A percentile compares a stretch with the other conserved stretches of the same genome.
Conservation (phyloP, 2,888 invertebrate species). For the Dicyrtoma fusca region DNA sequence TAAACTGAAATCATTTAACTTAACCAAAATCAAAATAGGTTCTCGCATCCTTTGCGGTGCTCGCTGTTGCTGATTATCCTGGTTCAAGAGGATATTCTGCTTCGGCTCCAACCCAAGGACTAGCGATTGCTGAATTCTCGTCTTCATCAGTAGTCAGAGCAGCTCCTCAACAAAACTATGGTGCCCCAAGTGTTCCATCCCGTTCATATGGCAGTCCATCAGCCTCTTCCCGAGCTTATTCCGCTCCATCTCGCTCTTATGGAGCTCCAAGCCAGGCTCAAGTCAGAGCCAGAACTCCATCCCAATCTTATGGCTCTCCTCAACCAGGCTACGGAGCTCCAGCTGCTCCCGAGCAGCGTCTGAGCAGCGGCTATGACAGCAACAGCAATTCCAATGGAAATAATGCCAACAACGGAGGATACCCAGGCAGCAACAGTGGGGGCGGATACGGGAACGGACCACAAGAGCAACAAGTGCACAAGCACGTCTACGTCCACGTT, state of each 20-base stretch:
- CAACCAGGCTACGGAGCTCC: not conserved
- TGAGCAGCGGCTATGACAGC: not conserved
- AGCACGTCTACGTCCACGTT: slow-evolving; percentile 78
- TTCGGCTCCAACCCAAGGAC: slow-evolving; percentile 3
- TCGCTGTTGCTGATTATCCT: slow-evolving; percentile 57
- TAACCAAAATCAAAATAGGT: slow-evolving; percentile 56
- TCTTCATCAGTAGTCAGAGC: slow-evolving; percentile 8
- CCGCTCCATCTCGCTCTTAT: slow-evolving; percentile 29
- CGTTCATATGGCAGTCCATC: slow-evolving; percentile 19
- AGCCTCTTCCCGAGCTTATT: not conserved
- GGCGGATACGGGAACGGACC: slow-evolving; percentile 24
- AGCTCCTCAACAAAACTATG: slow-evolving; percentile 17
- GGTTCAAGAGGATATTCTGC: slow-evolving; percentile 16
- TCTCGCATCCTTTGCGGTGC: slow-evolving; percentile 57
- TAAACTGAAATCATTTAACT: no score
- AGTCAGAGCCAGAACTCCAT: not conserved
- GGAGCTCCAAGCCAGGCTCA: slow-evolving; percentile 47
- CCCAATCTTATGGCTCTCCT: slow-evolving; percentile 24
- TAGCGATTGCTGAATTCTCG: slow-evolving; percentile 33
- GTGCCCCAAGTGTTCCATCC: slow-evolving; percentile 19
- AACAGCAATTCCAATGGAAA: not conserved
- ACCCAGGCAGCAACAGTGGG: slow-evolving; percentile 1
- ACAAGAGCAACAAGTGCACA: slow-evolving; percentile 33
- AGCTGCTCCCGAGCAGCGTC: not conserved
- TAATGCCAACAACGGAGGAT: slow-evolving; percentile 15